These are phyloP conservation scores for Rhynchotus rufescens DNA, from an alignment of 2,797 vertebrate species.

Conservation along the genomic window DNA sequence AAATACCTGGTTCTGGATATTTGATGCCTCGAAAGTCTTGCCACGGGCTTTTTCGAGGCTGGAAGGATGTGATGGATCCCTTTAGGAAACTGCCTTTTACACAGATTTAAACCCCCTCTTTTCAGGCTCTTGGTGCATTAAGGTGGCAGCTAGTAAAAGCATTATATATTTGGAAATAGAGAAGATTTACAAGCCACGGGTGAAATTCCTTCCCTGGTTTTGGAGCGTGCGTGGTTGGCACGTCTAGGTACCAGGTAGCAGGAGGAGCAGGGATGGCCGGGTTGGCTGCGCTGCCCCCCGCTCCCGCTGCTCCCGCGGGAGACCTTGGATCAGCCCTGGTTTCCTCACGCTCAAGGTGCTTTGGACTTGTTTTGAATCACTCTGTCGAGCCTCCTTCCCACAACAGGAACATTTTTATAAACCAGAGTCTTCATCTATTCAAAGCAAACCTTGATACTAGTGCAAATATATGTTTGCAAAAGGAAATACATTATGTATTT, in stretches of 20 bases:
- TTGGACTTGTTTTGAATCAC: neutral
- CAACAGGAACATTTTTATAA: neutral
- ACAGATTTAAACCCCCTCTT: neutral
- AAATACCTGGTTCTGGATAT: neutral
- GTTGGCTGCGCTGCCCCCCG: too few relatives aligned
- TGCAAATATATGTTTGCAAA: neutral
- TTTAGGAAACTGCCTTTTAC: neutral
- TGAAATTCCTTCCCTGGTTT: neutral
- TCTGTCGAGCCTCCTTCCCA: neutral
- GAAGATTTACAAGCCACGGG: neutral
- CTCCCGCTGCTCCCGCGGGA: too few relatives aligned
- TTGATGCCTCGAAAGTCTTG: neutral
- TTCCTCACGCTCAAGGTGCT: too few relatives aligned
- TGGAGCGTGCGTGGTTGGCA: fast-evolving
- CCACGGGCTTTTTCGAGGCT: neutral
- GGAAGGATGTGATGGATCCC: neutral
- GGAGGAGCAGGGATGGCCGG: too few relatives aligned
- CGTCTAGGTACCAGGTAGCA: too few relatives aligned
- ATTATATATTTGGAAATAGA: neutral
- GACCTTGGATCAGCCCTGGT: too few relatives aligned
- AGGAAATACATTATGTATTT: neutral
- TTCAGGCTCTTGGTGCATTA: neutral
- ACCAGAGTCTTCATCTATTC: neutral
- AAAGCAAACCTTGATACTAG: neutral
- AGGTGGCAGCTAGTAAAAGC: neutral